A percentile compares a stretch with the other conserved stretches of the same genome.
Conservation (phyloP, 2,113 vertebrate genomes). For the Oxygymnocypris stewartii region DNA sequence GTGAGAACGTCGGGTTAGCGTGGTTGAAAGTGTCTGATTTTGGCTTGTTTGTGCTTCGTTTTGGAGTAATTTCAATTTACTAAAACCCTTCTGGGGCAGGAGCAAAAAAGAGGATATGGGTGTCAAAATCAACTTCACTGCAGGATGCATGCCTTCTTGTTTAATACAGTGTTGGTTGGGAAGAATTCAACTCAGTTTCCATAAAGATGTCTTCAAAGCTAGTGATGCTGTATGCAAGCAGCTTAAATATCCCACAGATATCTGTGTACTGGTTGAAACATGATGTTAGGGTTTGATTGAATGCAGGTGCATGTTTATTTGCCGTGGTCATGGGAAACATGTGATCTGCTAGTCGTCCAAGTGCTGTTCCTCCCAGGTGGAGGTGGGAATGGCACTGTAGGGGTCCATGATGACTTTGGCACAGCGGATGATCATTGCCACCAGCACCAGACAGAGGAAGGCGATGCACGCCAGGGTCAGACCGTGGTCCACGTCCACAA, state of each 20-base stretch:
- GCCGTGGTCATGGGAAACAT: background rate
- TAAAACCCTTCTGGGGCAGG: too few species aligned
- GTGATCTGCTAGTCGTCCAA: conserved; percentile 80
- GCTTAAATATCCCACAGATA: background rate
- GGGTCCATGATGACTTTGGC: conserved; percentile 97
- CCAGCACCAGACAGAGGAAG: conserved; percentile 91
- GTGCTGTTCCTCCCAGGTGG: conserved; percentile 96
- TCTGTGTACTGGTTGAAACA: background rate
- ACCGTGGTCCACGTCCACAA: conserved; percentile 92
- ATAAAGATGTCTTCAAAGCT: background rate
- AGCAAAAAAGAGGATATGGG: background rate
- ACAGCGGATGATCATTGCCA: conserved; percentile 94
- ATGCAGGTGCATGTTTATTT: conserved; percentile 11
- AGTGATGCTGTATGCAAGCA: background rate
- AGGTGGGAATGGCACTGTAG: conserved; percentile 93
- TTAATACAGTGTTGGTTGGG: background rate
- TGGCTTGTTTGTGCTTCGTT: conserved; percentile 32
- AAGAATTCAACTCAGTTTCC: background rate
- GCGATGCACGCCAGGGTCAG: conserved; percentile 87
- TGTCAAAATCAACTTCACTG: background rate
- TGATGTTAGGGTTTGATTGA: background rate
- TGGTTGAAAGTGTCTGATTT: background rate
- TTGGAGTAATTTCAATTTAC: background rate
- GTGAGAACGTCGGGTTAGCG: background rate
- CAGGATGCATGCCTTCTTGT: background rate